Conservation (phyloP, 37 sponge, comb jelly and placozoan species). For the Oopsacas minuta region DNA sequence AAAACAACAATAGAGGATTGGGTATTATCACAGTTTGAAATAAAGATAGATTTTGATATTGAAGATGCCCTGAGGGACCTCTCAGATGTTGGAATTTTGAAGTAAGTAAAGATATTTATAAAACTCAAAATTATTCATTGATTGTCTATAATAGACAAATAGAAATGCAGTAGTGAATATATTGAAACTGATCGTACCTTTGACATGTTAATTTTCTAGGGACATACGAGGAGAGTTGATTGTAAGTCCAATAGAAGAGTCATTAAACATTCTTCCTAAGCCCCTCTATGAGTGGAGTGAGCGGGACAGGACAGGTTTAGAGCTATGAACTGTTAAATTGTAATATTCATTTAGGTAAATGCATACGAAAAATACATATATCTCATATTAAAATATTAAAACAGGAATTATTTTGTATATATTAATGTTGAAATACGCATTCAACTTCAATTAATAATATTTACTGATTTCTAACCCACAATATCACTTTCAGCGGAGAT, state of each 20-base stretch:
- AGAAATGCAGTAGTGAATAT: not conserved
- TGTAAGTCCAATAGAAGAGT: conserved; percentile 41
- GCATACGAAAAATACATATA: no score
- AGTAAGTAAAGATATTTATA: not conserved
- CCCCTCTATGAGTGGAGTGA: conserved; percentile 29
- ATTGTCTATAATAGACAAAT: not conserved
- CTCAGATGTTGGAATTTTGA: conserved; percentile 43
- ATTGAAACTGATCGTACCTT: no score
- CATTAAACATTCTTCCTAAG: conserved; percentile 47
- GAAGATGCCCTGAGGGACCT: conserved; percentile 50
- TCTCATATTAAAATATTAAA: no score
- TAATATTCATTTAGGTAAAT: no score
- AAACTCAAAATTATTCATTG: not conserved
- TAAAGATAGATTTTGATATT: conserved; percentile 45
- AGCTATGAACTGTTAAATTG: not conserved
- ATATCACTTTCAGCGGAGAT: no score
- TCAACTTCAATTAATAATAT: no score
- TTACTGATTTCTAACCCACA: no score
- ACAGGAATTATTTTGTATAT: no score
- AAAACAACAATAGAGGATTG: conserved; percentile 45
- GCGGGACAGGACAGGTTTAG: conserved; percentile 12
- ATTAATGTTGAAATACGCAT: no score
- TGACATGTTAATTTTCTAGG: no score
- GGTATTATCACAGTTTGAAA: conserved; percentile 32
- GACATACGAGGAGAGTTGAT: conserved; percentile 2